Base-by-base conservation (phyloP, 1,140 invertebrate genomes). In the Drosophila leontia region DNA sequence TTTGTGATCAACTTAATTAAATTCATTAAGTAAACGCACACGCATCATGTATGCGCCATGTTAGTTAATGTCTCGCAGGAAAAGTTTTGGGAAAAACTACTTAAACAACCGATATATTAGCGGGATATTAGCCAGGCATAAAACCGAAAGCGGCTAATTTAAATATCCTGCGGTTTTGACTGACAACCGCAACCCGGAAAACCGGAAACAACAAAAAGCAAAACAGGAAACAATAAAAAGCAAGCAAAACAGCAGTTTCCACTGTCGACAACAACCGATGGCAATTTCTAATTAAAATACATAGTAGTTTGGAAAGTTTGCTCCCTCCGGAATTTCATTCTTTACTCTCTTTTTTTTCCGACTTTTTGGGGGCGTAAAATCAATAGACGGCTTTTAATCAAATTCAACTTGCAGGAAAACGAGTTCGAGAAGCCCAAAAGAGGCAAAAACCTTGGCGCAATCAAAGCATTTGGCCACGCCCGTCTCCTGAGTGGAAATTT, bases 1-100 rank as follows among this genome's bases (percentile, higher is more conserved):
- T 71, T 83, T 81, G 82, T 70, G 82, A 85, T 85, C 78, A 81
- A 81, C 82, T 80, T 87, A 87, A 87, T 87, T 87, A 88, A 87
- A 87, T 88, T 88, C 76, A 83, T 83, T 87, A 80, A 75, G 61
- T 47, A 50, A 39, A 45, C 42, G 45, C 68, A 35, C 34, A 39
- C 60, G 71, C 70, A 77, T 87, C 71, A 71, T 64, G 83, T 87
- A 78, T 78, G 75, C 78, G 82, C 62, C 64, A 51, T 41, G 65
- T 85, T 82, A 86, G 82, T 68, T 48, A 5, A 37, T 58, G 55
- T 47, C 55, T 39, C 15, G n/a, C 19, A 19, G 19, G 58, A 67
- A 67, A 17, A 17, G 29, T 19, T 26, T 19, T n/a, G 34, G 26
- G 29, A 23, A 35, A 44, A 86, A 79, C 58, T 70, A 85, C 72